Evolutionary conservation across 2,113 vertebrate species (phyloP), one percentile per base, ranked within the genome.

Genomic region (Carassius carassius): DNA sequence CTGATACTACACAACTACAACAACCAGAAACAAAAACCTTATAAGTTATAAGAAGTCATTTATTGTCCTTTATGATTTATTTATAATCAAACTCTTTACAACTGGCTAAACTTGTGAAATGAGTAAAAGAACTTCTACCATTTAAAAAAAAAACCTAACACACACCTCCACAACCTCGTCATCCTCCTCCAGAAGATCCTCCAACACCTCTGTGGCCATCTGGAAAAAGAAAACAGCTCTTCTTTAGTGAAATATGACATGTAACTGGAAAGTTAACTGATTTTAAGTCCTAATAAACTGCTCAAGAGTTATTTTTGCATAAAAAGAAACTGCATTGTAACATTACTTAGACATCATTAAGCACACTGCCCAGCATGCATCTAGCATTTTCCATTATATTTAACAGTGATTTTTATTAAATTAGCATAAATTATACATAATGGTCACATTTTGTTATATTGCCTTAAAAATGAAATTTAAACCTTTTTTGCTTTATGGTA

Each of bases 161-260:
- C 91, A 92, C 89, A 96, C 95, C 93, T 96, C 94, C 60, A 96
- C 92, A 8, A 96, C 95, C 89, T 96, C 95, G 56, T 96, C 95
- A 58, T 96, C 95, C 80, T 96, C 95, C 58, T 96, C 94, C 74
- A 96, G 85, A 29, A 96, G 94, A 76, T 91, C 89, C 86, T 96
- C 95, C 81, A 96, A 86, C 54, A 95, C 94, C 51, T 96, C 95
- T 10, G 92, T 92, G 0, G 94, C 93, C 86, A 88, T 90, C 95
- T 96, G 86, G 77, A 62, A n/a, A 89, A n/a, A 87, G 19, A 84
- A 85, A 86, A 77, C 29, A 32, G 12, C 35, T 74, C 23, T 8
- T 69, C 13, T 75, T 49, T 75, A 51, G 1, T 25, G 3, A 51
- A 29, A 25, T 54, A 76, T 29, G 49, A 76, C 23, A 54, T 25